These are phyloP conservation scores for Chloroceryle inda DNA, from an alignment of 2,797 vertebrate species.

Conservation along the genomic window DNA sequence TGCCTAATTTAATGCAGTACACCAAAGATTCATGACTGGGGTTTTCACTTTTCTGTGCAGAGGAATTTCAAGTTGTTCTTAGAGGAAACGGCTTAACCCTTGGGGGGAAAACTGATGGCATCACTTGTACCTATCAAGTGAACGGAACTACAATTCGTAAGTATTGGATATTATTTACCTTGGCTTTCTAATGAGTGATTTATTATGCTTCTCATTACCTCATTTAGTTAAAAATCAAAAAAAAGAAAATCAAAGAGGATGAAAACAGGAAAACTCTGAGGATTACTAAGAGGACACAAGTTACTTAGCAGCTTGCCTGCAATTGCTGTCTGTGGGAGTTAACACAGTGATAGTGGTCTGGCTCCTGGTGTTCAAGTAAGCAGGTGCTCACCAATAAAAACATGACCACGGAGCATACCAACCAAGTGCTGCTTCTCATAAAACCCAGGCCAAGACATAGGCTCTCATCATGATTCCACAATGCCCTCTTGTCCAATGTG, in stretches of 20 bases:
- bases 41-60: slow-evolving; percentile 78
- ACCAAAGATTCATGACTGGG: not conserved
- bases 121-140: slow-evolving; percentile 87
- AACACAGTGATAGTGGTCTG: not conserved
- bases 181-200: not conserved
- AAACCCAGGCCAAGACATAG: not conserved
- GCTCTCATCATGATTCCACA: not conserved
- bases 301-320: not conserved
- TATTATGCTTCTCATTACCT: not conserved
- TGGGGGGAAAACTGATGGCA: slow-evolving; percentile 76
- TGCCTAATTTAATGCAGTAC: not conserved
- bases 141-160: slow-evolving; percentile 86
- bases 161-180: slow-evolving; percentile 38
- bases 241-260: not conserved
- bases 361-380: not conserved
- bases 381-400: not conserved
- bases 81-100: slow-evolving; percentile 88
- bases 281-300: not conserved
- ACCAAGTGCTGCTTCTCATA: not conserved
- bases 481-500: not conserved
- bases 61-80: slow-evolving; percentile 92
- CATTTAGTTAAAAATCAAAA: not conserved
- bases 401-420: rapidly evolving
- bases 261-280: not conserved
- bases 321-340: not conserved